These are phyloP conservation scores for Caenorhabditis elegans DNA, from an alignment of 1,140 invertebrate genomes.

Conservation along the genomic window WBcel235 BX284604.4:11258501-11259000, in stretches of 20 bases:
- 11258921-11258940: not conserved
- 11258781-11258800: slow-evolving; percentile 36
- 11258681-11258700: not conserved
- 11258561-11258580: slow-evolving; percentile 91
- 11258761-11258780: slow-evolving; percentile 21
- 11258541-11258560: slow-evolving; percentile 85
- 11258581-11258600: slow-evolving; percentile 71
- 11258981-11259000: no score
- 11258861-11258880: not conserved
- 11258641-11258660: not conserved
- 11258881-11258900: not conserved
- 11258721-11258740: not conserved
- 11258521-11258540: slow-evolving; percentile 66
- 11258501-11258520: slow-evolving; percentile 49
- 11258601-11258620: not conserved
- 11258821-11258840: not conserved
- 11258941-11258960: no score
- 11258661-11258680: not conserved
- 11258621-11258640: no score
- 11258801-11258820: slow-evolving; percentile 29
- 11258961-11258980: no score
- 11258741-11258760: not conserved
- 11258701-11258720: not conserved
- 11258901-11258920: not conserved
- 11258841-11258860: slow-evolving; percentile 4